A percentile compares a stretch with the other conserved stretches of the same genome.
Conservation (phyloP, 2,113 vertebrate genomes). For the Leptobrachium ailaonicum region DNA sequence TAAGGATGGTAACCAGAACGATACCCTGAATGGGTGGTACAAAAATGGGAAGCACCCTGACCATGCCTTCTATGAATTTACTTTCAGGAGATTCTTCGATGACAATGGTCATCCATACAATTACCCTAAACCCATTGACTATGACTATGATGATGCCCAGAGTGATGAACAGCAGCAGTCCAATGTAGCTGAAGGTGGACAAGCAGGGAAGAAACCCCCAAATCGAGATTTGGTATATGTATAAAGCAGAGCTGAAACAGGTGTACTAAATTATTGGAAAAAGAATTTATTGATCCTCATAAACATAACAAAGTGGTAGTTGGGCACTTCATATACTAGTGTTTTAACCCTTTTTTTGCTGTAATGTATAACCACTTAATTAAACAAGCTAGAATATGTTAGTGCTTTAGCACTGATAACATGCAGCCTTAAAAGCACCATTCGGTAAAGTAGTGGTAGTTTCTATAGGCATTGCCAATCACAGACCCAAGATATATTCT, state of each 20-base stretch:
- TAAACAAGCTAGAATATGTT: slow-evolving; percentile 30
- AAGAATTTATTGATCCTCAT: slow-evolving; percentile 36
- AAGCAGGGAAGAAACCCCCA: slow-evolving; percentile 61
- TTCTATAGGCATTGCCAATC: not conserved
- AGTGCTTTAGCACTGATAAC: not conserved
- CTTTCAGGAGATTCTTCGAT: slow-evolving; percentile 96
- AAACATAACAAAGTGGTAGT: no score
- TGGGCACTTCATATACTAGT: no score
- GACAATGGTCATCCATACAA: slow-evolving; percentile 97
- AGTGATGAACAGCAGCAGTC: slow-evolving; percentile 67
- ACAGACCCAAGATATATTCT: slow-evolving; percentile 3
- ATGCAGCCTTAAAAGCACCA: not conserved
- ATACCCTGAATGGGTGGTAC: slow-evolving; percentile 91
- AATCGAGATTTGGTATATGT: slow-evolving; percentile 90
- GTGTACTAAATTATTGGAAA: slow-evolving; percentile 44
- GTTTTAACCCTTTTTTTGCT: not conserved
- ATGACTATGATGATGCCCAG: slow-evolving; percentile 77
- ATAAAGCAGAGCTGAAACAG: slow-evolving; percentile 58
- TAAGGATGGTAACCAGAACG: slow-evolving; percentile 81
- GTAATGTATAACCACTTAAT: slow-evolving; percentile 36
- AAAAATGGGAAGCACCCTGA: slow-evolving; percentile 96
- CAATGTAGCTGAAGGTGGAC: slow-evolving; percentile 66
- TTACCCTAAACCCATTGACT: slow-evolving; percentile 92
- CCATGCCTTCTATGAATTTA: slow-evolving; percentile 97
- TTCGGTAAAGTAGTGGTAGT: slow-evolving; percentile 11